Evolutionary conservation across 2,113 vertebrate genomes (phyloP).

Genomic region (Tapirus terrestris): DNA sequence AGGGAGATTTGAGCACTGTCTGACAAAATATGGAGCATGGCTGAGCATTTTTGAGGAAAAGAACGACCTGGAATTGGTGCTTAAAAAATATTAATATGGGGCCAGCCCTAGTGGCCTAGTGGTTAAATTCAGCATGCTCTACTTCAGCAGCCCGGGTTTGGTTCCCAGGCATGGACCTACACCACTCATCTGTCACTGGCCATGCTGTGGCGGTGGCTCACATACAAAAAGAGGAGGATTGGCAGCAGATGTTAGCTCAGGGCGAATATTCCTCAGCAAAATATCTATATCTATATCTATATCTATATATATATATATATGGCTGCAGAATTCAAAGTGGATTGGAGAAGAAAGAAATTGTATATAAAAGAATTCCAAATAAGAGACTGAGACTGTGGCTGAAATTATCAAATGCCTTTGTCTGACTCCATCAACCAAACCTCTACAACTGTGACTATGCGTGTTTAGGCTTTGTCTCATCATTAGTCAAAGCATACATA

Average conservation of each 20-base stretch:
- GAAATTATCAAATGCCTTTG: neutral
- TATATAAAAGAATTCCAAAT: neutral
- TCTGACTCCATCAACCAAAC: neutral
- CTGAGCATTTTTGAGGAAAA: neutral
- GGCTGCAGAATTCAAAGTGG: neutral
- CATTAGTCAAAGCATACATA: rapidly evolving
- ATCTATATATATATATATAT: neutral
- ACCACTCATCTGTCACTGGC: no score
- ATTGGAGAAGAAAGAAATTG: neutral
- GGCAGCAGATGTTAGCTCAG: no score
- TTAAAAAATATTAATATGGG: neutral
- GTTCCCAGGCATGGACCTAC: no score
- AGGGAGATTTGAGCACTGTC: neutral
- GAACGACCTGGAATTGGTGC: neutral
- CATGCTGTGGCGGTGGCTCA: no score
- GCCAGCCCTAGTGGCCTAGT: no score
- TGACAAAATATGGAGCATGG: neutral
- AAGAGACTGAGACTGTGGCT: neutral
- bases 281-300: neutral
- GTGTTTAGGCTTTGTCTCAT: neutral
- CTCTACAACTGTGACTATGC: neutral
- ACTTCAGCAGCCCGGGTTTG: no score
- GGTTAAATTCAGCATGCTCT: no score
- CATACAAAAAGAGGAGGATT: no score
- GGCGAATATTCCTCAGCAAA: no score